Conservation (phyloP, 2,888 invertebrate genomes). For the Apodemia duryi region DNA sequence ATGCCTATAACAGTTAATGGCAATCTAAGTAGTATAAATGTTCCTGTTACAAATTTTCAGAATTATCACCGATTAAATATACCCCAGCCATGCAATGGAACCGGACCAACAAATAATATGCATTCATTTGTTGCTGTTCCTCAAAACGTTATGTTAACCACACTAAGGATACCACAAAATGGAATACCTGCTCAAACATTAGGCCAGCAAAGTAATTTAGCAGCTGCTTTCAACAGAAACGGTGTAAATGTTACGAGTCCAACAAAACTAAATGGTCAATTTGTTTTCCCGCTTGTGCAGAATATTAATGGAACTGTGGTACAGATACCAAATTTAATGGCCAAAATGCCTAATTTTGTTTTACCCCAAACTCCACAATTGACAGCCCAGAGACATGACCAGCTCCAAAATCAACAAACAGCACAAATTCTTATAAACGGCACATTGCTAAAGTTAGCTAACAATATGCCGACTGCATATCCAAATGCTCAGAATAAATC, state of each 20-base stretch:
- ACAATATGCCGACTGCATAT: slow-evolving; percentile 56
- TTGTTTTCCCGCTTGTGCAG: slow-evolving; percentile 80
- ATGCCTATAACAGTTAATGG: slow-evolving; percentile 63
- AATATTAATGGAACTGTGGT: slow-evolving; percentile 79
- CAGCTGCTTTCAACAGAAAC: slow-evolving; percentile 51
- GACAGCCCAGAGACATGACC: slow-evolving; percentile 58
- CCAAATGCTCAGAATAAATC: slow-evolving; percentile 54
- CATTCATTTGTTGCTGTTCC: slow-evolving; percentile 71
- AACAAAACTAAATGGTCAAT: slow-evolving; percentile 72
- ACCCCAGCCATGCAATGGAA: slow-evolving; percentile 60
- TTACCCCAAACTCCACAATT: slow-evolving; percentile 63
- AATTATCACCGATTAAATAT: slow-evolving; percentile 69
- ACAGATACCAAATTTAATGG: slow-evolving; percentile 81
- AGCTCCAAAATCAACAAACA: slow-evolving; percentile 63
- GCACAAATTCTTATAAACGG: slow-evolving; percentile 74
- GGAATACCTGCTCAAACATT: slow-evolving; percentile 59
- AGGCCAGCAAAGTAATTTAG: slow-evolving; percentile 60
- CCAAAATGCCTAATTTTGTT: slow-evolving; percentile 77
- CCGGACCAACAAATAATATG: slow-evolving; percentile 60
- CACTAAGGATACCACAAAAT: slow-evolving; percentile 77
- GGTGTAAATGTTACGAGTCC: slow-evolving; percentile 70
- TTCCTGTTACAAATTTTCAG: slow-evolving; percentile 61
- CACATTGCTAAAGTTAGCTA: slow-evolving; percentile 69
- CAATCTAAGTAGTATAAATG: slow-evolving; percentile 56
- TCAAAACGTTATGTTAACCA: slow-evolving; percentile 77